phyloP scores from a whole-genome alignment of 2,797 vertebrate genomes.

The Peromyscus melanophrys region DNA sequence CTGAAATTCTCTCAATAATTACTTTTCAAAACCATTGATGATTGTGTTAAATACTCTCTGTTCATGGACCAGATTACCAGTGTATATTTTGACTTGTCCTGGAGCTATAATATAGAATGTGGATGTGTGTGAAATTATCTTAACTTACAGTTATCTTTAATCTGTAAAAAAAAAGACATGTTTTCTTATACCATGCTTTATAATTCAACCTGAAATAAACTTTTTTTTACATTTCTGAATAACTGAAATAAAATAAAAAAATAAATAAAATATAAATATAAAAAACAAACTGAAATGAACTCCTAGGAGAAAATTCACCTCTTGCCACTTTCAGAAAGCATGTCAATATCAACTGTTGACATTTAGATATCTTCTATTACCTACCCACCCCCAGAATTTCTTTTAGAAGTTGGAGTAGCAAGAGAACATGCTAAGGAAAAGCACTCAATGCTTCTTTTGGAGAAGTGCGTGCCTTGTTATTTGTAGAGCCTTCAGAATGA shows the following conservation, averaged over 20 bases:
- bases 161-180: not conserved
- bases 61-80: not conserved
- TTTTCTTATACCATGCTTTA: not conserved
- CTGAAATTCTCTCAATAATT: constrained; percentile 3
- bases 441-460: not conserved
- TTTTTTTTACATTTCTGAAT: not conserved
- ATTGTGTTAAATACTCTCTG: not conserved
- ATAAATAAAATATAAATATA: not conserved
- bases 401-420: not conserved
- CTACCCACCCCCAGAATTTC: not conserved
- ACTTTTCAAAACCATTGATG: constrained; percentile 18
- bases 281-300: not conserved
- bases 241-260: not conserved
- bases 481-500: not conserved
- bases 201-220: not conserved
- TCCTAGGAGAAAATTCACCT: not conserved
- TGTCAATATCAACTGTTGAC: not conserved
- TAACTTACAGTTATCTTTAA: not conserved
- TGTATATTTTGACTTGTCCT: not conserved
- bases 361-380: not conserved
- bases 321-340: not conserved
- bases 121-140: not conserved
- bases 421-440: not conserved
- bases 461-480: not conserved
- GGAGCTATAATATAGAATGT: not conserved